phyloP scores from a whole-genome alignment of 2,888 invertebrate species.

The Eupelmus urozonus region DNA sequence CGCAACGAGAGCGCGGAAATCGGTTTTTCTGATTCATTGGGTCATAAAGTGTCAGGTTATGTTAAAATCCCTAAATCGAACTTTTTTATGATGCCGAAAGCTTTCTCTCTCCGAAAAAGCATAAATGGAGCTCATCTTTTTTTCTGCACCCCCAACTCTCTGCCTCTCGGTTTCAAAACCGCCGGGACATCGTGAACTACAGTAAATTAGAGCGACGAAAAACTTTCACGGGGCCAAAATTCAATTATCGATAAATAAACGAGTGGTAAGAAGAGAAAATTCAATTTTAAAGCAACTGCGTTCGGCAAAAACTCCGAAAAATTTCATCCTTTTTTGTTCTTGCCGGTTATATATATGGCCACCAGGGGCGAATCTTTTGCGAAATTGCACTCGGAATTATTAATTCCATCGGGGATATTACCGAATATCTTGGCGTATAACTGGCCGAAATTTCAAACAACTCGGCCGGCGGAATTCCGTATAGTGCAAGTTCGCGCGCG shows the following conservation, averaged over 20 bases:
- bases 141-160: background rate
- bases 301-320: background rate
- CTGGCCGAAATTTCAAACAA: conserved; percentile 32
- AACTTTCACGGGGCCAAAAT: conserved; percentile 50
- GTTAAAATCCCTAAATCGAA: conserved; percentile 61
- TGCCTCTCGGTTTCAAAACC: conserved; percentile 28
- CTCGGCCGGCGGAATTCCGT: conserved; percentile 5
- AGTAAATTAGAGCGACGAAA: conserved; percentile 57
- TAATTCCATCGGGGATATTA: conserved; percentile 39
- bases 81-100: conserved; percentile 57
- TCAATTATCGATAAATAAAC: conserved; percentile 58
- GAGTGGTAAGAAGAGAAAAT: conserved; percentile 44
- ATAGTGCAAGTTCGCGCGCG: background rate
- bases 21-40: conserved; percentile 61
- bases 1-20: conserved; percentile 53
- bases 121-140: conserved; percentile 51
- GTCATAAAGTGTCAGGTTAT: conserved; percentile 59
- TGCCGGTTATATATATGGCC: background rate
- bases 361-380: background rate
- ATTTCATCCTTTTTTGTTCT: background rate
- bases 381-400: conserved; percentile 38
- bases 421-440: conserved; percentile 44
- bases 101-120: conserved; percentile 41
- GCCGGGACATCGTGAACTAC: conserved; percentile 19
- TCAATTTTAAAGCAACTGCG: conserved; percentile 42